A percentile compares a stretch with the other conserved stretches of the same genome.
Conservation (phyloP, 2,888 invertebrate species). For the Mylabris sibirica region DNA sequence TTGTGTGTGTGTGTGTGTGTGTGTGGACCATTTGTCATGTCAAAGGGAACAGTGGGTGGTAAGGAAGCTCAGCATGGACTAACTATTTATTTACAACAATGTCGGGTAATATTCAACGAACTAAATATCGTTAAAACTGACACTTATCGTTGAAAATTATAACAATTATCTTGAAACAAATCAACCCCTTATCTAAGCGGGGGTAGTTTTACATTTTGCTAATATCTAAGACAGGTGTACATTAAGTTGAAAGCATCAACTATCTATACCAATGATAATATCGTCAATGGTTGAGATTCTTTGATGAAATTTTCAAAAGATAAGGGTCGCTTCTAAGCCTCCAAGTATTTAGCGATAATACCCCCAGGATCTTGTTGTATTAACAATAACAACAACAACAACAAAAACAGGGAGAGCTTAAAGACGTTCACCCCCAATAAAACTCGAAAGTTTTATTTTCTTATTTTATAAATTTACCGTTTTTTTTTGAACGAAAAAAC, state of each 20-base stretch:
- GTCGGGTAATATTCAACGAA: neutral
- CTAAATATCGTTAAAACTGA: conserved; percentile 9
- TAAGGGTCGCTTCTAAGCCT: conserved; percentile 47
- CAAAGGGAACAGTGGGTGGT: conserved; percentile 56
- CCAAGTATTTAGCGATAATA: conserved; percentile 41
- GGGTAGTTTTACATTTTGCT: conserved; percentile 10
- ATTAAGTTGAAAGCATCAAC: conserved; percentile 43
- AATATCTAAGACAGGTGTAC: conserved; percentile 41
- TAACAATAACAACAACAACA: conserved; percentile 27
- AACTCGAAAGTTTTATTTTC: conserved; percentile 2
- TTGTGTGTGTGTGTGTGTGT: neutral
- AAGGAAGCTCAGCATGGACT: conserved; percentile 41
- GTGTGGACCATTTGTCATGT: conserved; percentile 57
- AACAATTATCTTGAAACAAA: neutral
- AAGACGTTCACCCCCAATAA: neutral
- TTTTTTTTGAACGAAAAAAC: conserved; percentile 1
- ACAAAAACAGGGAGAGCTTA: neutral
- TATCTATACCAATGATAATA: neutral
- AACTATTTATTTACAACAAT: conserved; percentile 1
- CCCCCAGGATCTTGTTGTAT: conserved; percentile 49
- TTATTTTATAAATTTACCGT: neutral
- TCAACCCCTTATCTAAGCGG: no score
- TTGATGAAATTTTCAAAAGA: conserved; percentile 51
- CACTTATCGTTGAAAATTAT: conserved; percentile 14
- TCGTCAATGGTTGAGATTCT: conserved; percentile 47